These are phyloP conservation scores for Pyrocephalus nanus DNA, from an alignment of 2,797 vertebrate species.

Conservation along the genomic window DNA sequence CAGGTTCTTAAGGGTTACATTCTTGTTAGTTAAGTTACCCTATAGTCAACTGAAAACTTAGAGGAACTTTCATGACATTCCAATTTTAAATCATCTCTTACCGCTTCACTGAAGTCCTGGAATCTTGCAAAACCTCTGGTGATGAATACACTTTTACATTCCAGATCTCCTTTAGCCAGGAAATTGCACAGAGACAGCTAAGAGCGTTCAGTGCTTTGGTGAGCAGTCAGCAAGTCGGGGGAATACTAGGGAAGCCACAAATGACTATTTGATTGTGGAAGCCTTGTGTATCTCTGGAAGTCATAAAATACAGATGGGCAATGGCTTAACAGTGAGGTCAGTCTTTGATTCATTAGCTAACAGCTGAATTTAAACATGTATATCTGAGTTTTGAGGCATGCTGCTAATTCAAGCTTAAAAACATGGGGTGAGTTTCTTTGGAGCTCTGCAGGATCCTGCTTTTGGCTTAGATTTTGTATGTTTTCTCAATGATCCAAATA, in stretches of 20 bases:
- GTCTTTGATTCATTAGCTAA: slow-evolving; percentile 30
- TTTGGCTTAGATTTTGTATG: neutral
- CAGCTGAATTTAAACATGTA: neutral
- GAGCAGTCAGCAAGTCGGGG: slow-evolving; percentile 2
- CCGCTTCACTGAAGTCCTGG: slow-evolving; percentile 39
- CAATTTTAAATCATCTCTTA: slow-evolving; percentile 32
- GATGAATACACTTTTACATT: slow-evolving; percentile 39
- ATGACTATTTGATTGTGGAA: slow-evolving; percentile 27
- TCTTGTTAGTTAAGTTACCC: neutral
- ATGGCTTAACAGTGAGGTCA: slow-evolving; percentile 23
- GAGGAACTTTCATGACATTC: slow-evolving; percentile 1
- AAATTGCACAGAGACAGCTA: slow-evolving; percentile 37
- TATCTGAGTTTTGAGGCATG: neutral
- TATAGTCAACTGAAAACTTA: neutral
- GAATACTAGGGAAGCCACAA: slow-evolving; percentile 26
- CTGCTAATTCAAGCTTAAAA: slow-evolving; percentile 15
- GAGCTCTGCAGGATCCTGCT: neutral
- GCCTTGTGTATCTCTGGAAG: slow-evolving; percentile 29
- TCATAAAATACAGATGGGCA: slow-evolving; percentile 56
- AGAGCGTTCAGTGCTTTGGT: neutral
- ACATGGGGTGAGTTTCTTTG: neutral
- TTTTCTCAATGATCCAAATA: neutral
- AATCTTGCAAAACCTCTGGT: slow-evolving; percentile 46
- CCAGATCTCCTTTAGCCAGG: slow-evolving; percentile 43
- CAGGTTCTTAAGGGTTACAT: neutral